Evolutionary conservation across 2,113 vertebrate species (phyloP).

Genomic region (Apteryx mantelli): DNA sequence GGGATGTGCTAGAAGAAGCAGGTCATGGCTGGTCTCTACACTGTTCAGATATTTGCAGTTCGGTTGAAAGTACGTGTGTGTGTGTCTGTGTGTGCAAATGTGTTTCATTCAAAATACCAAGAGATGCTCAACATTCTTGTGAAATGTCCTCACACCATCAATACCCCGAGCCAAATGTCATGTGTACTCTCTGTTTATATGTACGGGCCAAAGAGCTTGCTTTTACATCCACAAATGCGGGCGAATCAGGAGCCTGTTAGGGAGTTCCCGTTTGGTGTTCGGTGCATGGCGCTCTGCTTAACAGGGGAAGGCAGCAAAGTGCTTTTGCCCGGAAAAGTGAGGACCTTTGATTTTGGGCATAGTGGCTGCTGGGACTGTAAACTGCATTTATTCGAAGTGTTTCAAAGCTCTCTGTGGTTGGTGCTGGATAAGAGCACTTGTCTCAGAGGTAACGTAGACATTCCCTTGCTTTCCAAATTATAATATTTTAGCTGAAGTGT

Average conservation of each 20-base stretch:
- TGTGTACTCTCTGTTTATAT: background rate
- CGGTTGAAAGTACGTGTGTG: background rate
- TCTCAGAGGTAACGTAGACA: background rate
- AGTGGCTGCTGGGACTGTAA: background rate
- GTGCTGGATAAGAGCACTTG: background rate
- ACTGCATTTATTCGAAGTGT: background rate
- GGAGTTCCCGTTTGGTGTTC: background rate
- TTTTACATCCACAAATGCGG: background rate
- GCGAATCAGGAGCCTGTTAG: background rate
- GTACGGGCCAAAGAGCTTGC: background rate
- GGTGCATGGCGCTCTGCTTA: fast-evolving
- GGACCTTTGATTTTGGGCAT: background rate
- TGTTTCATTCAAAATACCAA: background rate
- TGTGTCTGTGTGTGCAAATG: background rate
- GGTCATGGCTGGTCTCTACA: background rate
- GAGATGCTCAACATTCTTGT: background rate
- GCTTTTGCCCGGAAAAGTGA: background rate
- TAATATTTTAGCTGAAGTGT: background rate
- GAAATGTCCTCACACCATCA: background rate
- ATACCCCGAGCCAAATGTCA: background rate
- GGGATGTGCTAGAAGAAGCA: background rate
- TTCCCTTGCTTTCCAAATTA: background rate
- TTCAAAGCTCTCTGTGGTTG: background rate
- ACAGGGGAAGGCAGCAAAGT: background rate
- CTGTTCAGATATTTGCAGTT: background rate